These are phyloP conservation scores for Drosophila bocqueti DNA, from an alignment of 1,140 invertebrate species.

Conservation along the genomic window DNA sequence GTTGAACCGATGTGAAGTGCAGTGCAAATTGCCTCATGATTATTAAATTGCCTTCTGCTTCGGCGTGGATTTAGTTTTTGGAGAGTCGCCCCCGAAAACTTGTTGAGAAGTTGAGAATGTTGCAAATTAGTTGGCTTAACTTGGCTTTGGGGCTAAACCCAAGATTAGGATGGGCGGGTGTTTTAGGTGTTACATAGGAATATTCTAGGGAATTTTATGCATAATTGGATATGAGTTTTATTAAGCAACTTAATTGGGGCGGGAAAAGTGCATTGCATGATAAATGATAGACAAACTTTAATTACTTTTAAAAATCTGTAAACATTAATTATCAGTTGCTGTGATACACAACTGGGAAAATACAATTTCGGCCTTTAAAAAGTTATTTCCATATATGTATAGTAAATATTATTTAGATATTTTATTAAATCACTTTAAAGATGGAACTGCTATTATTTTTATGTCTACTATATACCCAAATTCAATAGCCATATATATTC, in stretches of 20 bases:
- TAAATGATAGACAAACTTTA: neutral
- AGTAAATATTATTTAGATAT: neutral
- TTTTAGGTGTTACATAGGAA: slow-evolving; percentile 23
- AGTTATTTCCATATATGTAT: neutral
- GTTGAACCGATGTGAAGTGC: slow-evolving; percentile 41
- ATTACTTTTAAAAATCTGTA: neutral
- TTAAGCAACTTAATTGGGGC: slow-evolving; percentile 14
- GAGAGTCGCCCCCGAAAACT: slow-evolving; percentile 42
- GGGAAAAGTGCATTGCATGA: neutral
- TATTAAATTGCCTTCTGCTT: slow-evolving; percentile 73
- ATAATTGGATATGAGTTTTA: slow-evolving; percentile 16
- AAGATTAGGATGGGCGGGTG: neutral
- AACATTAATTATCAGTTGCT: neutral
- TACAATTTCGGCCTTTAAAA: too few relatives aligned
- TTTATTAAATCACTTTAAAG: neutral
- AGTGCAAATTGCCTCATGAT: slow-evolving; percentile 76
- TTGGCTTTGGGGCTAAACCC: slow-evolving; percentile 27
- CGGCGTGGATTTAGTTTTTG: slow-evolving; percentile 22
- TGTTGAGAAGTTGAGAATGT: slow-evolving; percentile 73
- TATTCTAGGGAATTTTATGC: slow-evolving; percentile 16
- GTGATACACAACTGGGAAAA: neutral
- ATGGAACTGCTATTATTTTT: neutral
- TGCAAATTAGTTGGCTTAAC: slow-evolving; percentile 74
- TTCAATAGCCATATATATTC: neutral
- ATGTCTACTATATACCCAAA: neutral